phyloP scores from a whole-genome alignment of 1,140 invertebrate genomes.

The Eubasilissa regina region DNA sequence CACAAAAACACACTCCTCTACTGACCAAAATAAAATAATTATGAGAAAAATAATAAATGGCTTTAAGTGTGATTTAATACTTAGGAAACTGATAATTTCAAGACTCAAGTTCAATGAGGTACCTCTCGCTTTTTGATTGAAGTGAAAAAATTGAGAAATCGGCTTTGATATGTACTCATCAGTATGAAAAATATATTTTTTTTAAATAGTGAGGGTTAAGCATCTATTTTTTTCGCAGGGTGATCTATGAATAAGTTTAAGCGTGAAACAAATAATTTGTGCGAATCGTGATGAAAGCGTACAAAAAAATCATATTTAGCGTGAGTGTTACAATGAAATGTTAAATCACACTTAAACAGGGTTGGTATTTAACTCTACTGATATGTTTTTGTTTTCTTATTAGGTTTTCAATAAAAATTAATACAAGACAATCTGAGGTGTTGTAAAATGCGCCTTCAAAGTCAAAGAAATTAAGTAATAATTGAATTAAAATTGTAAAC shows the following conservation, averaged over 20 bases:
- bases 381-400: too few relatives aligned
- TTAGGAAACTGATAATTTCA: not conserved
- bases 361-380: slow-evolving; percentile 15
- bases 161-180: too few relatives aligned
- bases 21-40: slow-evolving; percentile 35
- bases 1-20: slow-evolving; percentile 45
- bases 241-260: slow-evolving; percentile 1
- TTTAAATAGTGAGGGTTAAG: not conserved
- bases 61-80: slow-evolving; percentile 50
- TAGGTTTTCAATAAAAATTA: too few relatives aligned
- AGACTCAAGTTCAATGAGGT: too few relatives aligned
- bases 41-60: slow-evolving; percentile 21
- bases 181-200: too few relatives aligned
- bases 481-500: not conserved
- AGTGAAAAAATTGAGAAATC: too few relatives aligned
- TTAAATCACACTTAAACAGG: slow-evolving; percentile 37
- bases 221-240: not conserved
- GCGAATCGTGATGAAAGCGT: slow-evolving; percentile 28
- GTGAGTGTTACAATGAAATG: slow-evolving; percentile 14
- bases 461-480: not conserved
- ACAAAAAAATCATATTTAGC: slow-evolving; percentile 14
- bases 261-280: slow-evolving; percentile 20
- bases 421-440: not conserved
- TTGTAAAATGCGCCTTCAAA: not conserved
- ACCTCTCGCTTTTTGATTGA: too few relatives aligned